Percentiles rank a stretch among this genome's conserved stretches.
Conservation (phyloP, 1,140 invertebrate species). For the Nilaparvata lugens region DNA sequence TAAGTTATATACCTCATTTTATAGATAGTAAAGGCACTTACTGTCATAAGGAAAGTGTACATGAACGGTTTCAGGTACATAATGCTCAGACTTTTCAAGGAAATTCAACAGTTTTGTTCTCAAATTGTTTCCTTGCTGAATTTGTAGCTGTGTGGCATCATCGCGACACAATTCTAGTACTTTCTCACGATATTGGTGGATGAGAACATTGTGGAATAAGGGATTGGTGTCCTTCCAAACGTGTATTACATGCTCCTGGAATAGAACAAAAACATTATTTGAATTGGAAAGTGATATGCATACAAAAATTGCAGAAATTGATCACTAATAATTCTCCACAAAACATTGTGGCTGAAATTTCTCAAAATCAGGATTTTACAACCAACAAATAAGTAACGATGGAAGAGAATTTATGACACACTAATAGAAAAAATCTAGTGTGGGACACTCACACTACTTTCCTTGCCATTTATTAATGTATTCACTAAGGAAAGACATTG, state of each 20-base stretch:
- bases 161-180: conserved; percentile 44
- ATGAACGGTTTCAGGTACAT: conserved; percentile 79
- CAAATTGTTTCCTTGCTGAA: conserved; percentile 50
- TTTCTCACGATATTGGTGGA: conserved; percentile 73
- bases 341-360: too few relatives aligned
- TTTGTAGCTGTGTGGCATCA: conserved; percentile 46
- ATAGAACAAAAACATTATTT: background rate
- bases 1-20: too few relatives aligned
- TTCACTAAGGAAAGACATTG: too few relatives aligned
- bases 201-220: conserved; percentile 82
- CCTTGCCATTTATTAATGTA: too few relatives aligned
- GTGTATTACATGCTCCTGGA: conserved; percentile 79
- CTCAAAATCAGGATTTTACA: too few relatives aligned
- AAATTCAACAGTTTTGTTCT: conserved; percentile 74
- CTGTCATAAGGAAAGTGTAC: conserved; percentile 78
- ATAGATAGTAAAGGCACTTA: too few relatives aligned
- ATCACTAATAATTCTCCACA: too few relatives aligned
- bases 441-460: too few relatives aligned
- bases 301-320: conserved; percentile 6
- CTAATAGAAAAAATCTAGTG: too few relatives aligned
- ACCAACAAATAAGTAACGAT: too few relatives aligned
- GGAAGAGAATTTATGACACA: too few relatives aligned
- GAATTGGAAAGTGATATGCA: background rate
- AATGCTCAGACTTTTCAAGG: conserved; percentile 71
- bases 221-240: conserved; percentile 80